Base-by-base conservation (phyloP, 1,140 invertebrate species). In the Neelides sp. region DNA sequence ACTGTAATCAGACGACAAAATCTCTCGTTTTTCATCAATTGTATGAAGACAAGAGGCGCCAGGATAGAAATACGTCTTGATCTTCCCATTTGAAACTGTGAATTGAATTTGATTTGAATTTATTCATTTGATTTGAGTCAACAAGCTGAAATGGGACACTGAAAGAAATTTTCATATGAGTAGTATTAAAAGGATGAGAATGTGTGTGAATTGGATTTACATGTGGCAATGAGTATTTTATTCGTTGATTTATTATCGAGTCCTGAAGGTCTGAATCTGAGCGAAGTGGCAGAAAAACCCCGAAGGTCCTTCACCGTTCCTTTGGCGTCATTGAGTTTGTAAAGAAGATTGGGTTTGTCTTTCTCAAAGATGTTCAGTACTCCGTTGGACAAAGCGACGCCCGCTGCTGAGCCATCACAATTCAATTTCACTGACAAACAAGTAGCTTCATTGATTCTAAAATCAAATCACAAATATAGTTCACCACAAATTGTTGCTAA, bases 1-100 rank as follows among this genome's bases (percentile, higher is more conserved):
- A 13, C 30, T 39, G 24, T 56, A 56, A 12, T 43, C 49, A 23
- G 36, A 27, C 0, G 54, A 40, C 8, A 56, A 20, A 10, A 43
- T 43, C 34, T 56, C 54, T 17, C 50, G 28, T 15, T 49, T 34
- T 49, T 56, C 54, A n/a, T 37, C 44, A 2, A 52, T 32, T 5
- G n/a, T 20, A 32, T 56, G 35, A 7, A 52, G n/a, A 27, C 54
- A 56, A 20, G 43, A 39, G 5, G 40, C 49, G 12, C 39, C 52
- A 1, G 47, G 19, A 12, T 42, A 51, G 27, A 52, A 34, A 39
- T 45, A 56, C 2, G 50, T 56, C 34, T 56, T 56, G 0, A 56
- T 35, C 15, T 13, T 19, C 0, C 54, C 54, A 45, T 36, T 45
- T 34, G 54, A 52, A 32, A 52, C 54, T 56, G 13, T 35, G 43